phyloP scores from a whole-genome alignment of 1,140 invertebrate species.

The Thaumatotibia leucotreta region DNA sequence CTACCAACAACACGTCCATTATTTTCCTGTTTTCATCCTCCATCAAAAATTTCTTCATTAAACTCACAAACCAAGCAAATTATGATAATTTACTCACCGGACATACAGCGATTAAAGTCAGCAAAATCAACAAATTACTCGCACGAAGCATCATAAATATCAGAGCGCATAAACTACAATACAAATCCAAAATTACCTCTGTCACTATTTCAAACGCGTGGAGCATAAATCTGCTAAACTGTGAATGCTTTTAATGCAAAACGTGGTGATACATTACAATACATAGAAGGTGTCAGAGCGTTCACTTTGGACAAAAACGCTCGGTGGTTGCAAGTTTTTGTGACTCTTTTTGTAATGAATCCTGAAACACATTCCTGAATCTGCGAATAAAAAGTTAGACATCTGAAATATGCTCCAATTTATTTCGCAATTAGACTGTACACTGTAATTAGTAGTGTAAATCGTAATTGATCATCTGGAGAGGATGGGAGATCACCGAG shows the following conservation, averaged over 20 bases:
- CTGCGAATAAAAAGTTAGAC: too few species aligned
- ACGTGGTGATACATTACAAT: constrained; percentile 3
- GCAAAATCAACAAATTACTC: constrained; percentile 2
- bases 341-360: too few species aligned
- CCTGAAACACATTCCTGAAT: too few species aligned
- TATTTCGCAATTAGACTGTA: too few species aligned
- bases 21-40: too few species aligned
- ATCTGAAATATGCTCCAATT: too few species aligned
- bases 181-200: constrained; percentile 4
- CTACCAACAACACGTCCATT: too few species aligned
- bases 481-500: too few species aligned
- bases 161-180: neutral
- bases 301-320: neutral
- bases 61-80: neutral
- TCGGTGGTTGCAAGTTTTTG: neutral
- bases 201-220: constrained; percentile 7
- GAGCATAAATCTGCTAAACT: constrained; percentile 6
- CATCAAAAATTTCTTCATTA: too few species aligned
- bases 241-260: constrained; percentile 11
- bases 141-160: constrained; percentile 6
- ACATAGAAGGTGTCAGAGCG: neutral
- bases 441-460: too few species aligned
- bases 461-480: too few species aligned
- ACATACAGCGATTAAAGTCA: neutral
- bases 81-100: neutral